Conservation (phyloP, 1,140 invertebrate species). For the Episyrphus balteatus region DNA sequence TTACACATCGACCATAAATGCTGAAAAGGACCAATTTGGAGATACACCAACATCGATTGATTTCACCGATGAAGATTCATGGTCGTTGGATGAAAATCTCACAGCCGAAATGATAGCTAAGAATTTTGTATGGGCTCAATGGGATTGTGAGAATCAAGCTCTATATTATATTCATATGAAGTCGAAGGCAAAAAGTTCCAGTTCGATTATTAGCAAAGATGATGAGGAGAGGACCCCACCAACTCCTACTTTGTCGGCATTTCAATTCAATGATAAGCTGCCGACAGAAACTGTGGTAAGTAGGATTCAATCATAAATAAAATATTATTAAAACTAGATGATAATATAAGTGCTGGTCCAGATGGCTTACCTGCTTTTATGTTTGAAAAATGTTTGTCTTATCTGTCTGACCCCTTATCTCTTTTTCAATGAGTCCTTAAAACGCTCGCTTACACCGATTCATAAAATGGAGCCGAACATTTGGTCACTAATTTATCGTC, state of each 20-base stretch:
- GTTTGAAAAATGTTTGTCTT: too few species aligned
- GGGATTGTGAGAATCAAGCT: slow-evolving; percentile 57
- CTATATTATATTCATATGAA: slow-evolving; percentile 70
- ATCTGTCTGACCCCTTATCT: too few species aligned
- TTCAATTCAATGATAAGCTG: slow-evolving; percentile 73
- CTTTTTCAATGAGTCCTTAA: too few species aligned
- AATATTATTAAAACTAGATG: too few species aligned
- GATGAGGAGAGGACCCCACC: slow-evolving; percentile 43
- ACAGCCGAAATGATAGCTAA: slow-evolving; percentile 54
- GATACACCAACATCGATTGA: slow-evolving; percentile 26
- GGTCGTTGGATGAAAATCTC: slow-evolving; percentile 41
- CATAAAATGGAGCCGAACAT: too few species aligned
- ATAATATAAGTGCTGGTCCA: too few species aligned
- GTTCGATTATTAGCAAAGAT: slow-evolving; percentile 37
- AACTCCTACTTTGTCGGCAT: slow-evolving; percentile 61
- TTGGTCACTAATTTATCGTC: too few species aligned
- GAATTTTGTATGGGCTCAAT: slow-evolving; percentile 71
- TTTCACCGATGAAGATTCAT: slow-evolving; percentile 37
- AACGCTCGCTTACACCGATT: too few species aligned
- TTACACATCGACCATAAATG: slow-evolving; percentile 23
- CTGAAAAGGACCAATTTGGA: slow-evolving; percentile 10
- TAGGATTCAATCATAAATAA: too few species aligned
- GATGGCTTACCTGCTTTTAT: too few species aligned
- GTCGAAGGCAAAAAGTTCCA: slow-evolving; percentile 46
- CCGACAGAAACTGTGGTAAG: slow-evolving; percentile 75